phyloP scores from a whole-genome alignment of 2,797 vertebrate genomes.

The Sebastes hopkinsi region DNA sequence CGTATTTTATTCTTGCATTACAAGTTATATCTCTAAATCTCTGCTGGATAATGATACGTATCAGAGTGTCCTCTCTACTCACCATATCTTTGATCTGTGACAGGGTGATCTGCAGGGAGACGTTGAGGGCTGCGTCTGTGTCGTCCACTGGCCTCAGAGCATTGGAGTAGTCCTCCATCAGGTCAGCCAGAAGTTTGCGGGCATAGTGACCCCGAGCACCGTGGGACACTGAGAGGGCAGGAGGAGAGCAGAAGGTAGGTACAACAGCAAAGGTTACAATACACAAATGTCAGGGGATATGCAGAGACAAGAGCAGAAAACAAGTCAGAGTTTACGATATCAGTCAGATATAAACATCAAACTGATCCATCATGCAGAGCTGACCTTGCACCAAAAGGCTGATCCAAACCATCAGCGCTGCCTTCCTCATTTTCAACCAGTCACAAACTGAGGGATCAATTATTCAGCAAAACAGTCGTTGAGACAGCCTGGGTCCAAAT shows the following conservation, averaged over 20 bases:
- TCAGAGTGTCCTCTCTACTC: slow-evolving; percentile 63
- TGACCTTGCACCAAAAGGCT: slow-evolving; percentile 80
- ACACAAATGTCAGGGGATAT: not conserved
- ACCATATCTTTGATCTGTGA: slow-evolving; percentile 99
- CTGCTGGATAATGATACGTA: not conserved
- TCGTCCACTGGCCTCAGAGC: slow-evolving; percentile 95
- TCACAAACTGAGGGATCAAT: slow-evolving; percentile 58
- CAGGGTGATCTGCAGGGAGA: slow-evolving; percentile 95
- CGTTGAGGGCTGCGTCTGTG: slow-evolving; percentile 93
- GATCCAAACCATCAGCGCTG: slow-evolving; percentile 74
- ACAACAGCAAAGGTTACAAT: not conserved
- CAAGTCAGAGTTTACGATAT: not conserved
- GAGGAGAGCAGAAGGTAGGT: not conserved
- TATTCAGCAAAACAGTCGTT: slow-evolving; percentile 58
- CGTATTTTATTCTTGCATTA: too few relatives aligned
- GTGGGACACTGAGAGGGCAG: slow-evolving; percentile 77
- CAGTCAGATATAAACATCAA: slow-evolving; percentile 14
- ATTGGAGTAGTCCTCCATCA: slow-evolving; percentile 93
- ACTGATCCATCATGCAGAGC: slow-evolving; percentile 34
- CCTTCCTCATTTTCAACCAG: slow-evolving; percentile 76
- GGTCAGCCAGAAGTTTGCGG: slow-evolving; percentile 89
- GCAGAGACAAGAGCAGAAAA: not conserved
- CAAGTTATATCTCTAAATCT: not conserved
- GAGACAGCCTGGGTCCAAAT: slow-evolving; percentile 31
- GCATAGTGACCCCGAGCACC: slow-evolving; percentile 93